Conservation (phyloP, 2,113 vertebrate species). For the Salvelinus namaycush region DNA sequence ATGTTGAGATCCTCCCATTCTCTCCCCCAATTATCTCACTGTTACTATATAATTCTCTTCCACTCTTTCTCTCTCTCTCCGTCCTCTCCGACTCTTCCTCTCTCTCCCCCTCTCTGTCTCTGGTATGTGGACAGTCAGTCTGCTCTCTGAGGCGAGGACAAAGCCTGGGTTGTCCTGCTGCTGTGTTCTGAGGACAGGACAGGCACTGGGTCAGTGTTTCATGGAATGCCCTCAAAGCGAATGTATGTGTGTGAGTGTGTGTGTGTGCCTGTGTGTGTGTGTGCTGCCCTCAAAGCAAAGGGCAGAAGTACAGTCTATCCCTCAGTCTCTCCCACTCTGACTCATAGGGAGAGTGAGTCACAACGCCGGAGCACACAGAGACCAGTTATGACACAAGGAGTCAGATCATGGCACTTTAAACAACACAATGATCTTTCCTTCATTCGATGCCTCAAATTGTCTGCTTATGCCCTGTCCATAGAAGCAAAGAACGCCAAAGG, state of each 20-base stretch:
- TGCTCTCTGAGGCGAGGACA: slow-evolving; percentile 41
- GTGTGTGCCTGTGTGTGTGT: slow-evolving; percentile 5
- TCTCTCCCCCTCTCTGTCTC: slow-evolving; percentile 4
- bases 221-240: slow-evolving; percentile 61
- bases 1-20: not conserved
- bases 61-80: slow-evolving; percentile 34
- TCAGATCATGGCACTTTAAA: no score
- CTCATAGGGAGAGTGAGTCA: no score
- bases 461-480: slow-evolving; percentile 4
- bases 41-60: not conserved
- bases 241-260: slow-evolving; percentile 22
- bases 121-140: not conserved
- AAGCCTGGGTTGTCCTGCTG: slow-evolving; percentile 61
- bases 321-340: slow-evolving; percentile 9
- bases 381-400: no score
- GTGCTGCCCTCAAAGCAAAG: not conserved
- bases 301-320: slow-evolving; percentile 1
- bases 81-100: not conserved
- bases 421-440: not conserved
- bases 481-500: no score
- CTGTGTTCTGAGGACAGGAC: slow-evolving; percentile 47
- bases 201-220: slow-evolving; percentile 56
- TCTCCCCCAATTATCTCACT: not conserved
- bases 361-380: no score
- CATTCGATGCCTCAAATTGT: slow-evolving; percentile 9